Conservation (phyloP, 1,140 invertebrate genomes). For the Protaetia brevitarsis region DNA sequence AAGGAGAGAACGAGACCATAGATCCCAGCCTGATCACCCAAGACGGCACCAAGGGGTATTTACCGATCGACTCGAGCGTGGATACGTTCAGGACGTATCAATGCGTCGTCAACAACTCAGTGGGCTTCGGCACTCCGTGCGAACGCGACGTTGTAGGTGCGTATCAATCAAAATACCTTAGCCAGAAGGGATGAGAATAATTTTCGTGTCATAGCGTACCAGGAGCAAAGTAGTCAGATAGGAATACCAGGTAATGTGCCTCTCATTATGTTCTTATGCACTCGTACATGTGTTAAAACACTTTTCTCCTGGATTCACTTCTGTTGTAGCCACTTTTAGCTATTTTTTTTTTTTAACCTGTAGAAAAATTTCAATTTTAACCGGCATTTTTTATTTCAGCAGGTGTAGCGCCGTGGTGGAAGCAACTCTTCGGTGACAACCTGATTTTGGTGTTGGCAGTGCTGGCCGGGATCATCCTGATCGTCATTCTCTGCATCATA, state of each 20-base stretch:
- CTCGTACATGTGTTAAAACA: constrained; percentile 25
- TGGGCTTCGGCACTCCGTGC: constrained; percentile 72
- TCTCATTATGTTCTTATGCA: constrained; percentile 19
- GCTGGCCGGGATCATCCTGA: constrained; percentile 69
- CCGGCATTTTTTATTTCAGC: constrained; percentile 35
- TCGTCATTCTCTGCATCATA: constrained; percentile 77
- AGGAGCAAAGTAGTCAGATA: constrained; percentile 58
- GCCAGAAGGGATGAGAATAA: background rate
- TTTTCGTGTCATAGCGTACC: constrained; percentile 47
- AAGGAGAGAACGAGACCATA: constrained; percentile 76
- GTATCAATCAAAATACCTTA: constrained; percentile 35
- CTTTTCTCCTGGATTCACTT: constrained; percentile 40
- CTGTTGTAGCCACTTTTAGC: background rate
- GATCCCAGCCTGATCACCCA: constrained; percentile 50
- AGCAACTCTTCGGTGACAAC: constrained; percentile 69
- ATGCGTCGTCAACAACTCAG: constrained; percentile 79
- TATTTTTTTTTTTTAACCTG: background rate
- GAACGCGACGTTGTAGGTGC: constrained; percentile 76
- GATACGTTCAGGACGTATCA: constrained; percentile 75
- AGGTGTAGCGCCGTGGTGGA: constrained; percentile 66
- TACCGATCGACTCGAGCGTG: constrained; percentile 62
- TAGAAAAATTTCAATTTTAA: background rate
- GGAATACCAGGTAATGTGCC: constrained; percentile 46
- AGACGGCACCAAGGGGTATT: constrained; percentile 59
- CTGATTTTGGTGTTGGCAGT: constrained; percentile 72